phyloP scores from a whole-genome alignment of 2,888 invertebrate species.

The Galerucella nymphaeae region DNA sequence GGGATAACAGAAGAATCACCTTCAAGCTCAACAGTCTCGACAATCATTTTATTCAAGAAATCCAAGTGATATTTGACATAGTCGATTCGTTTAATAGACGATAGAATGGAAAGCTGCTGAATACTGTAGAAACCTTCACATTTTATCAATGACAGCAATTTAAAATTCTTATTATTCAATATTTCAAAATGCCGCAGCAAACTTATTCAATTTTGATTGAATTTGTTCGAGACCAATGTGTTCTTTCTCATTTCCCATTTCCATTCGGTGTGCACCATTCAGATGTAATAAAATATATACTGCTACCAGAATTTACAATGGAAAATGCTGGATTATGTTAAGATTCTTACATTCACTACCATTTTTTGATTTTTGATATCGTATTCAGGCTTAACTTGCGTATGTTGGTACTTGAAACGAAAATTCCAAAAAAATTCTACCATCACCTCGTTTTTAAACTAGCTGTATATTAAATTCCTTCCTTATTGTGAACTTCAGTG shows the following conservation, averaged over 20 bases:
- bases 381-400: too few relatives aligned
- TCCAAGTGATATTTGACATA: neutral
- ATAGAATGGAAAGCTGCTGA: neutral
- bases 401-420: too few relatives aligned
- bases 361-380: too few relatives aligned
- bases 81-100: neutral
- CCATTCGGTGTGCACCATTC: neutral
- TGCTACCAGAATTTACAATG: neutral
- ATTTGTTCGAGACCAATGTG: conserved; percentile 10
- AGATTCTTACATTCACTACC: too few relatives aligned
- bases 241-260: neutral
- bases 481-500: neutral
- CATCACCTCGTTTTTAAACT: too few relatives aligned
- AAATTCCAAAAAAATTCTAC: too few relatives aligned
- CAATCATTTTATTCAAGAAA: neutral
- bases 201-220: conserved; percentile 12
- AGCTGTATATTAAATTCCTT: too few relatives aligned
- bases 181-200: neutral
- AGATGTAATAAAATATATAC: neutral
- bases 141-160: conserved; percentile 9
- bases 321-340: too few relatives aligned
- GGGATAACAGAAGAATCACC: neutral
- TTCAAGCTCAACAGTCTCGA: neutral
- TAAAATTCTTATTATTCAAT: conserved; percentile 11
- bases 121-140: neutral